Conservation (phyloP, 2,113 vertebrate genomes). For the Ursus arctos region DNA sequence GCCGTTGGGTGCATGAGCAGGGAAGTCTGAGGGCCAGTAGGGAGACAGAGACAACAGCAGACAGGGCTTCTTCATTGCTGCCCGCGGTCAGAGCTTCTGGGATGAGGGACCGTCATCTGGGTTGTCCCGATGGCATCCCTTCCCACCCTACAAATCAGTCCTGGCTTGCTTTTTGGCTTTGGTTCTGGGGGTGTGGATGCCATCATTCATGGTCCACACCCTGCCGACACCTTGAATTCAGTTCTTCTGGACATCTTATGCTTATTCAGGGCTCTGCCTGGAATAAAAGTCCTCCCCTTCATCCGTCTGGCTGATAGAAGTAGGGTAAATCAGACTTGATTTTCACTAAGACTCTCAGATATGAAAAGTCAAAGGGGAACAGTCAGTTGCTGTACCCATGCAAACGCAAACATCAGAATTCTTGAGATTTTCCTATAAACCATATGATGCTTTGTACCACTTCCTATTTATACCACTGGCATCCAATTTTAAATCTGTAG, state of each 20-base stretch:
- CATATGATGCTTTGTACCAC: background rate
- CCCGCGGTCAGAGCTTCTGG: background rate
- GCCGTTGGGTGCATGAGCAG: rapidly evolving
- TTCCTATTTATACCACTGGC: background rate
- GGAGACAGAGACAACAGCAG: background rate
- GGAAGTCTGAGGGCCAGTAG: rapidly evolving
- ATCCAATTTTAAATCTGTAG: background rate
- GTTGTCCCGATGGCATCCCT: rapidly evolving
- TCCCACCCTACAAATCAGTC: rapidly evolving
- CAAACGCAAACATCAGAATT: background rate
- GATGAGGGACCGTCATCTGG: background rate
- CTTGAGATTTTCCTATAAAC: background rate
- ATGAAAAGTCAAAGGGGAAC: background rate
- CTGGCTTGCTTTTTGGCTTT: background rate
- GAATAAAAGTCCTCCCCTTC: background rate
- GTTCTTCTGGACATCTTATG: background rate
- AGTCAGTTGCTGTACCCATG: too few species aligned
- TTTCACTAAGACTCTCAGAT: background rate
- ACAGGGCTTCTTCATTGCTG: rapidly evolving
- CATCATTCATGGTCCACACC: background rate
- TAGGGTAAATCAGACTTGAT: background rate
- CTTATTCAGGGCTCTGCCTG: background rate
- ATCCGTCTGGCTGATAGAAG: background rate
- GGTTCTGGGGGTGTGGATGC: background rate
- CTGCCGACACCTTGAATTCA: background rate